Conservation (phyloP, 1,140 invertebrate species). For the Pseudomyrmex flavicornis region DNA sequence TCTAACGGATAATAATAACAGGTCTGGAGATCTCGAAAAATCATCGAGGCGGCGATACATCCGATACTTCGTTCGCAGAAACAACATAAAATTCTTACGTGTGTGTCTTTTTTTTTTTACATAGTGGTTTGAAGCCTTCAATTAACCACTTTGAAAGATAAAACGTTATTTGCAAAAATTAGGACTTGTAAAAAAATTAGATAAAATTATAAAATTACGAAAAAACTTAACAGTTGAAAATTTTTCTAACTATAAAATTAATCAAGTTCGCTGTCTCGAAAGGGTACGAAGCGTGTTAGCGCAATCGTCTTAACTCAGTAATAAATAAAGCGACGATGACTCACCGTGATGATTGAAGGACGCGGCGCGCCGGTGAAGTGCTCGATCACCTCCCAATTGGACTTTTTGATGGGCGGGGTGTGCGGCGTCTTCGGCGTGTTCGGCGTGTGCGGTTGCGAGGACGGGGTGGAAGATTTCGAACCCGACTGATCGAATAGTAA, state of each 20-base stretch:
- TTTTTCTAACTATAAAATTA: too few relatives aligned
- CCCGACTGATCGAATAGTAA: slow-evolving; percentile 78
- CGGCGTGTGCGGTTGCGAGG: slow-evolving; percentile 80
- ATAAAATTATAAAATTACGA: too few relatives aligned
- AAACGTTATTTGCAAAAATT: too few relatives aligned
- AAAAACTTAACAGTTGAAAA: too few relatives aligned
- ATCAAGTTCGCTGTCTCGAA: too few relatives aligned
- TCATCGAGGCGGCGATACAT: background rate
- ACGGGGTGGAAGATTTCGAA: slow-evolving; percentile 81
- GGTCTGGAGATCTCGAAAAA: background rate
- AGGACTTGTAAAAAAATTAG: too few relatives aligned
- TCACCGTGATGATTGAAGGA: slow-evolving; percentile 81
- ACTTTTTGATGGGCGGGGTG: slow-evolving; percentile 88
- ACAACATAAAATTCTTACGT: background rate
- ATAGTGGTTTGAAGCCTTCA: too few relatives aligned
- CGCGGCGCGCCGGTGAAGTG: slow-evolving; percentile 88
- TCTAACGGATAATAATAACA: background rate
- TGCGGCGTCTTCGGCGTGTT: slow-evolving; percentile 83
- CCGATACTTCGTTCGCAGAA: background rate
- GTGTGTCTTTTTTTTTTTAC: background rate
- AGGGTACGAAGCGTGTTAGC: background rate
- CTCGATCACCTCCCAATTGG: slow-evolving; percentile 95
- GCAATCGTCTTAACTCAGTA: too few relatives aligned
- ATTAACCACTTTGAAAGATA: background rate
- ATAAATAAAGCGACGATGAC: slow-evolving; percentile 2